phyloP scores from a whole-genome alignment of 2,888 invertebrate genomes.

The Polylopha cassiicola region DNA sequence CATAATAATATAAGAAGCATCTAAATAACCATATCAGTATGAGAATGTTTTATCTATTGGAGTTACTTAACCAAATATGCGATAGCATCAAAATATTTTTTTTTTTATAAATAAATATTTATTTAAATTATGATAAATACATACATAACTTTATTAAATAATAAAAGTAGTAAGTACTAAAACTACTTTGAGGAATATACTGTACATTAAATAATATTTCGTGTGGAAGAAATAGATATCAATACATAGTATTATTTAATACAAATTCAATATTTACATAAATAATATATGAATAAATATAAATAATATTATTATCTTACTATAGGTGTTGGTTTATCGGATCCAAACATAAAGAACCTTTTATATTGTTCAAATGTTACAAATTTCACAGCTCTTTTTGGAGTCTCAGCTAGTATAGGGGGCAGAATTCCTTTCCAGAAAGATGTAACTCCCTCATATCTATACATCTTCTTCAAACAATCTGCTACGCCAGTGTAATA shows the following conservation, averaged over 20 bases:
- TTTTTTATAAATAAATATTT: too few relatives aligned
- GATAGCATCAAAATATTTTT: too few relatives aligned
- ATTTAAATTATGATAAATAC: too few relatives aligned
- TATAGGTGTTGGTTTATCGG: slow-evolving; percentile 84
- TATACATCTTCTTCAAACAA: slow-evolving; percentile 93
- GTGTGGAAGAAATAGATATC: background rate
- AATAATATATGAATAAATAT: slow-evolving; percentile 20
- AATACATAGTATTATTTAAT: slow-evolving; percentile 1
- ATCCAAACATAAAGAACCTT: slow-evolving; percentile 87
- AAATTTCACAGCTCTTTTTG: slow-evolving; percentile 96
- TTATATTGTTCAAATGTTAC: slow-evolving; percentile 96
- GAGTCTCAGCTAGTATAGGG: slow-evolving; percentile 95
- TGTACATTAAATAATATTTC: background rate
- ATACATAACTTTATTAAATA: too few relatives aligned
- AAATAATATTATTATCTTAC: slow-evolving; percentile 65
- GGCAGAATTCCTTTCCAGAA: slow-evolving; percentile 97
- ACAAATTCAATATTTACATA: background rate
- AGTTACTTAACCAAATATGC: too few relatives aligned
- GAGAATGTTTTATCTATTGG: too few relatives aligned
- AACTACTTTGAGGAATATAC: too few relatives aligned
- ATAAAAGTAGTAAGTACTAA: too few relatives aligned
- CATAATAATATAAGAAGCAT: too few relatives aligned
- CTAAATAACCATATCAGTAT: too few relatives aligned
- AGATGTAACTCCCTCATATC: slow-evolving; percentile 87
- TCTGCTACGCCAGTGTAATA: slow-evolving; percentile 89